Base-by-base conservation (phyloP, 2,888 invertebrate genomes). In the Alloscopus bannaensis region DNA sequence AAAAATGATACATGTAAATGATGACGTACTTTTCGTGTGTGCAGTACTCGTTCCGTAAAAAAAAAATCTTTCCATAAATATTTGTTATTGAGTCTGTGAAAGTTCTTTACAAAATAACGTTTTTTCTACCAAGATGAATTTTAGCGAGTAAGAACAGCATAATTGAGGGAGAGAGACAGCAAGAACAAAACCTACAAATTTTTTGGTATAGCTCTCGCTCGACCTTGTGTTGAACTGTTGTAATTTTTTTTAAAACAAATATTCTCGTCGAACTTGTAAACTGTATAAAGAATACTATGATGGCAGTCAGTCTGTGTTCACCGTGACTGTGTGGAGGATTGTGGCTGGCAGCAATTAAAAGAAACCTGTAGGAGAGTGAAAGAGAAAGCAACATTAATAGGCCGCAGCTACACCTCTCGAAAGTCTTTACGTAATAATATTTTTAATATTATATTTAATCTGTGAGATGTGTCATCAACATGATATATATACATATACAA, bases 281-380 rank as follows among this genome's bases (percentile, higher is more conserved):
- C n/a, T n/a, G n/a, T n/a, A n/a, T n/a, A n/a, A n/a, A n/a, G n/a
- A n/a, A n/a, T n/a, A n/a, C n/a, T n/a, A n/a, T n/a, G n/a, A 66
- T 55, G 79, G 79, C 79, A 79, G 79, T 72, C 71, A 79, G 79
- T 79, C 79, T 79, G 79, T 79, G 79, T 79, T 79, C 79, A 79
- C 71, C 72, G 60, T 72, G 79, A 79, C 79, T 79, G 79, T n/a
- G n/a, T 79, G 72, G 66, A 72, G 79, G 72, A 72, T 26, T 50
- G 62, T 36, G 65, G 52, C 24, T n/a, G 68, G 76, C 76, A 70
- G 70, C 70, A 45, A 4, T 4, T n/a, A 16, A 45, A 4, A 68
- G 28, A 26, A 42, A 40, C 29, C 29, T 40, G 29, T 18, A 2
- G 31, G 13, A 8, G 31, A 3, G 28, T 3, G 18, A 57, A n/a